Evolutionary conservation across 2,797 vertebrate species (phyloP), one percentile per base, ranked within the genome.

Genomic region (Trematomus bernacchii): DNA sequence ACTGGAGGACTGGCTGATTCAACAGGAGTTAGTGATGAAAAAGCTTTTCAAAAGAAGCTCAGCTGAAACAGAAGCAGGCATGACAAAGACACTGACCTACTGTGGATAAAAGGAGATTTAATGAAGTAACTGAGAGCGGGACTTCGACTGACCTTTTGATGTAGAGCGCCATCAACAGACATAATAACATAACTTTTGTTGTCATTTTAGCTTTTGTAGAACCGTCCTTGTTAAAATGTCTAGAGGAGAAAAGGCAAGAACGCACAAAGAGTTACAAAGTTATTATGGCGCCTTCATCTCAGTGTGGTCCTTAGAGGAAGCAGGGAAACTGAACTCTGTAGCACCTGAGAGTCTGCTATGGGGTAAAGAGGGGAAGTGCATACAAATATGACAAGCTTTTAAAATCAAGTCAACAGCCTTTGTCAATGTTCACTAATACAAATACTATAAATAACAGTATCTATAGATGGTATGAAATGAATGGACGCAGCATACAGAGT

Each of bases 401-500:
- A 23, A 81, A 77, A 71, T 42, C 27, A 68, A 27, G 71, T 33
- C 8, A 62, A 66, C 67, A 75, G 19, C 33, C 44, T 67, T 44
- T n/a, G 21, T 40, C 33, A 64, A 23, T 16, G 3, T 72, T 60
- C 60, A 59, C 37, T 2, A 62, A 12, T 46, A 66, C 47, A 83
- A 70, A 82, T 58, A 74, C 53, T 30, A 70, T 54, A 76, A 76
- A 81, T 65, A 80, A 71, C 53, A 74, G 52, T 27, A 55, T 46
- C 23, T 47, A 50, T 3, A 70, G 21, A 66, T 19, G 21, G 16
- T 27, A 13, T 43, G 21, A 50, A 50, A 50, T 14, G 23, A 27
- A 14, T 13, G 23, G 23, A 48, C 60, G 8, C 10, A 57, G 54
- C 9, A 44, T 3, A 64, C 53, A 50, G 13, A 53, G 19, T 3